Evolutionary conservation across 2,113 vertebrate species (phyloP).

Genomic region (Dermatemys mawii): DNA sequence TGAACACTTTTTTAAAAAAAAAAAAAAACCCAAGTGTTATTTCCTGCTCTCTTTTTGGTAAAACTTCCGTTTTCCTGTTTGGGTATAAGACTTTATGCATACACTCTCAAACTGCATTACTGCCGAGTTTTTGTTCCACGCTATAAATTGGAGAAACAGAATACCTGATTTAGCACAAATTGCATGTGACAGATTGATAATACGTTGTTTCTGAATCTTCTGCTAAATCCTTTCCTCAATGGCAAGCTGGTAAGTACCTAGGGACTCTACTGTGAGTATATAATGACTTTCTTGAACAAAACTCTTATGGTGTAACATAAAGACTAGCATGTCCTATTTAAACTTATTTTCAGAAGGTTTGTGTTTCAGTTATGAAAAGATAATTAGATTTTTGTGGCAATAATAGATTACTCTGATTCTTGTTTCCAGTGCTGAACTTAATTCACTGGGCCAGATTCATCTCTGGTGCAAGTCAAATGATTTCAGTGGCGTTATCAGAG

Average conservation of each 20-base stretch:
- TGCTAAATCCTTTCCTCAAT: constrained; percentile 34
- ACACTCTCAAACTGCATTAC: constrained; percentile 28
- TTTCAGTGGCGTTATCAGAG: not conserved
- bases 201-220: not conserved
- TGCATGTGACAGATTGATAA: not conserved
- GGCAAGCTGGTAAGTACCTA: constrained; percentile 70
- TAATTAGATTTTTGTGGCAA: constrained; percentile 23
- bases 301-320: not conserved
- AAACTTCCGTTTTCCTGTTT: constrained; percentile 79
- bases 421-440: constrained; percentile 6
- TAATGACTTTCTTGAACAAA: not conserved
- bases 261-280: not conserved
- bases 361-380: not conserved
- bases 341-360: not conserved
- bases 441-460: not conserved
- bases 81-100: constrained; percentile 19
- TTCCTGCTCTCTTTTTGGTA: constrained; percentile 70
- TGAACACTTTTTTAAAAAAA: constrained; percentile 27
- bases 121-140: constrained; percentile 47
- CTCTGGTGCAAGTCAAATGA: not conserved
- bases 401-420: not conserved
- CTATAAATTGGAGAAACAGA: constrained; percentile 32
- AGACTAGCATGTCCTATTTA: not conserved
- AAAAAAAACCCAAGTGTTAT: constrained; percentile 14
- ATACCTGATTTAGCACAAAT: not conserved